These are phyloP conservation scores for Muscidifurax raptorellus DNA, from an alignment of 1,140 invertebrate species.

Conservation along the genomic window DNA sequence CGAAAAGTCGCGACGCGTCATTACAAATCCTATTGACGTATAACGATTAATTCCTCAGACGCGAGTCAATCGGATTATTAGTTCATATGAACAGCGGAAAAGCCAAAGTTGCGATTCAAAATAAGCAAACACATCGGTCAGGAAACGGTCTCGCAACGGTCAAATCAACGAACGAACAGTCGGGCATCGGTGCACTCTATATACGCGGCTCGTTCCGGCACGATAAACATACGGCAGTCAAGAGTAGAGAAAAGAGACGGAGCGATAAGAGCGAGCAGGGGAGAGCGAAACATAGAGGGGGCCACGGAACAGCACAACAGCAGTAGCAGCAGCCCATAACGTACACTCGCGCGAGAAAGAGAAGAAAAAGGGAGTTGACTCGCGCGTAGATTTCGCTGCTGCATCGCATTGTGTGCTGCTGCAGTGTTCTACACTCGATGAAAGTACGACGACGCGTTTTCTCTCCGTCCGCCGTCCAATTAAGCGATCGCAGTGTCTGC, in stretches of 20 bases:
- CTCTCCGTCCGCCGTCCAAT: neutral
- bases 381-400: slow-evolving; percentile 1
- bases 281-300: neutral
- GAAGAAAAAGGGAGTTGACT: slow-evolving; percentile 36
- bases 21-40: neutral
- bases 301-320: neutral
- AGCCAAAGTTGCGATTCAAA: neutral
- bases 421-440: neutral
- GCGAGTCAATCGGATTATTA: no score
- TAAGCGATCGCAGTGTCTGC: neutral
- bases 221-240: neutral
- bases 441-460: slow-evolving; percentile 5
- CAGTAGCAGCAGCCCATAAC: neutral
- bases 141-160: neutral
- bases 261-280: neutral
- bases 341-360: neutral
- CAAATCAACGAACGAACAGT: no score
- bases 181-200: no score
- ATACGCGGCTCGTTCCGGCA: neutral
- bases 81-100: neutral
- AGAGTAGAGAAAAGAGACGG: neutral
- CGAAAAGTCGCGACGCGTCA: neutral
- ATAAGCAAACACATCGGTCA: neutral
- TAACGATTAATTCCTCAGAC: no score
- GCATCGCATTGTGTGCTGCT: neutral